Evolutionary conservation across 2,888 invertebrate species (phyloP).

Genomic region (Xylota segnis): DNA sequence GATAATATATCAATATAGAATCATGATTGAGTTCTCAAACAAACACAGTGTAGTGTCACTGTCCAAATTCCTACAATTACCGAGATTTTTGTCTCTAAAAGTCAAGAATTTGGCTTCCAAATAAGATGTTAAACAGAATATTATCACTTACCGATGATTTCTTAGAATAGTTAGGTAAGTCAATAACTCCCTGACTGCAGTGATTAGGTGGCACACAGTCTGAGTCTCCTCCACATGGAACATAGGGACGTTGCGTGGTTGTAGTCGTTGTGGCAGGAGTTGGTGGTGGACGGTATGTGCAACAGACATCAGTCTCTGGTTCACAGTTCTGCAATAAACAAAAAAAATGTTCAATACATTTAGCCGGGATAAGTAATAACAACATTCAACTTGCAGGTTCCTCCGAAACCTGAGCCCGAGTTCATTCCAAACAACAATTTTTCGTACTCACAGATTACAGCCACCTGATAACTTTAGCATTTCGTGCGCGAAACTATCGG

Average conservation of each 20-base stretch:
- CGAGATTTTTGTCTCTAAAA: background rate
- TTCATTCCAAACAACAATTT: constrained; percentile 13
- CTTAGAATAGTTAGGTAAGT: constrained; percentile 80
- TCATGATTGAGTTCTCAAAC: too few species aligned
- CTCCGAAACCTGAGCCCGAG: constrained; percentile 26
- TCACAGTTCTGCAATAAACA: constrained; percentile 83
- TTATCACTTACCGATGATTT: constrained; percentile 82
- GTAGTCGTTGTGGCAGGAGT: constrained; percentile 80
- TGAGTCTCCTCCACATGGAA: constrained; percentile 80
- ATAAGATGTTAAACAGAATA: background rate
- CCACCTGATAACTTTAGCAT: constrained; percentile 63
- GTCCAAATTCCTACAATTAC: too few species aligned
- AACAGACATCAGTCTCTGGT: constrained; percentile 84
- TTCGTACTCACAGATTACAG: constrained; percentile 37
- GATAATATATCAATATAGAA: too few species aligned
- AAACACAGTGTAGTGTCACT: too few species aligned
- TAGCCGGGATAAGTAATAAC: constrained; percentile 8
- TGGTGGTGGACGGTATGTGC: constrained; percentile 82
- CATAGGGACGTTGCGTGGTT: constrained; percentile 79
- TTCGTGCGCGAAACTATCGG: constrained; percentile 59
- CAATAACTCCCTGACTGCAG: constrained; percentile 83
- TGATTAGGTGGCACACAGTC: constrained; percentile 82
- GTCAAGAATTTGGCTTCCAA: background rate
- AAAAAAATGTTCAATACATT: constrained; percentile 38
- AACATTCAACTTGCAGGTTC: constrained; percentile 10